A percentile compares a stretch with the other conserved stretches of the same genome.
Evolutionary conservation across 2,113 vertebrate species (phyloP).

Genomic region (Psammodynastes pulverulentus): DNA sequence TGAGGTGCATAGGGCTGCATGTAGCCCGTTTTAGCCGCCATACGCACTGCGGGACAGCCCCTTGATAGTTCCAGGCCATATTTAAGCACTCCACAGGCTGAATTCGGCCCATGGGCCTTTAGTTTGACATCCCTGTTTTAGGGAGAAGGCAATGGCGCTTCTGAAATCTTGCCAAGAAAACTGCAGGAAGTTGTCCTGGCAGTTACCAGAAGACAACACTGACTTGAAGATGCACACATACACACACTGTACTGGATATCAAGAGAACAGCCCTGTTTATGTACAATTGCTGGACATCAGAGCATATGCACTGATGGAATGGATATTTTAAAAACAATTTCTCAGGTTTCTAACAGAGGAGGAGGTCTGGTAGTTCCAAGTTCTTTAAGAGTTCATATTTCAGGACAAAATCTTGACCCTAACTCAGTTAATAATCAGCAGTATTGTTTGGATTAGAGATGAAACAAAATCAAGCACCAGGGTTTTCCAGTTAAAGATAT

Average conservation of each 20-base stretch:
- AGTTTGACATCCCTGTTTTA: not conserved
- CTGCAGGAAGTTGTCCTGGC: not conserved
- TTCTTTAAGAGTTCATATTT: not conserved
- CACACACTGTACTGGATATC: not conserved
- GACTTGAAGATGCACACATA: not conserved
- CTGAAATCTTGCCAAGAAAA: not conserved
- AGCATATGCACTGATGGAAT: not conserved
- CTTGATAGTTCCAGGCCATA: too few species aligned
- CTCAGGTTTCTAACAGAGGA: not conserved
- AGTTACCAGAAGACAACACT: not conserved
- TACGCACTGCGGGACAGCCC: fast-evolving
- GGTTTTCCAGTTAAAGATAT: not conserved
- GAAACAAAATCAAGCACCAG: not conserved
- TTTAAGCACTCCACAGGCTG: too few species aligned
- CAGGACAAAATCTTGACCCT: not conserved
- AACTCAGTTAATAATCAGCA: not conserved
- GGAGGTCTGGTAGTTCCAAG: not conserved
- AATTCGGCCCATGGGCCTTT: too few species aligned
- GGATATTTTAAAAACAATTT: not conserved
- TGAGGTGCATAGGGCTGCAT: too few species aligned
- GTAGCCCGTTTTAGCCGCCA: too few species aligned
- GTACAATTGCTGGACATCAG: not conserved
- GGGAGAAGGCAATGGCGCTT: not conserved
- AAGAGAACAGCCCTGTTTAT: not conserved
- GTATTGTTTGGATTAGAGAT: not conserved